A percentile compares a stretch with the other conserved stretches of the same genome.
Evolutionary conservation across 2,113 vertebrate species (phyloP).

Genomic region (Osmerus mordax): DNA sequence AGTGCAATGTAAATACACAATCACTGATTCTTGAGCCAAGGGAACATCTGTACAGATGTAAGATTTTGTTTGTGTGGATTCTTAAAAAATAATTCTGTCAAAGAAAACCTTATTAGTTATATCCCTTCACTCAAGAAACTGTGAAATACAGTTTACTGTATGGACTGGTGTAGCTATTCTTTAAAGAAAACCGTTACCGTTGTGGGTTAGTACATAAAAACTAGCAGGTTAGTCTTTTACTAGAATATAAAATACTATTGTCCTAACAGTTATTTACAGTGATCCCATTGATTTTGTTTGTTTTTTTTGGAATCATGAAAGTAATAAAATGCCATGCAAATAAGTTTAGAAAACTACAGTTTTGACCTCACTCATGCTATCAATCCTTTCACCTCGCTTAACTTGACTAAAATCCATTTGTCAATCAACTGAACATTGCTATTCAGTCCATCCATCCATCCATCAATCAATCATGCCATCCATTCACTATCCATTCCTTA

Average conservation of each 20-base stretch:
- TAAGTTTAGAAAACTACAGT: neutral
- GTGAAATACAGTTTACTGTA: no score
- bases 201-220: constrained; percentile 38
- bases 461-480: neutral
- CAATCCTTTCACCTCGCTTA: constrained; percentile 1
- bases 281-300: no score
- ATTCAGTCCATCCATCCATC: constrained; percentile 13
- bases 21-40: no score
- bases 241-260: no score
- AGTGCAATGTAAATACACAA: constrained; percentile 42
- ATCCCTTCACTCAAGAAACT: no score
- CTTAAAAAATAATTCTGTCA: no score
- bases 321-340: constrained; percentile 5
- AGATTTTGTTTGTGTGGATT: no score
- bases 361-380: constrained; percentile 7
- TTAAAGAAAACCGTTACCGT: constrained; percentile 23
- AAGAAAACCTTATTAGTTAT: no score
- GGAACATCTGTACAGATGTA: no score
- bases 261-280: no score
- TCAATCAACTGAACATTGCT: neutral
- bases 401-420: neutral
- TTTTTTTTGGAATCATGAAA: no score
- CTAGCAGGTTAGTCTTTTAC: neutral
- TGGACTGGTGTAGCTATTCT: no score
- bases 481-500: constrained; percentile 9